A percentile compares a stretch with the other conserved stretches of the same genome.
Conservation (phyloP, 2,113 vertebrate species). For the Erythrocebus patas region DNA sequence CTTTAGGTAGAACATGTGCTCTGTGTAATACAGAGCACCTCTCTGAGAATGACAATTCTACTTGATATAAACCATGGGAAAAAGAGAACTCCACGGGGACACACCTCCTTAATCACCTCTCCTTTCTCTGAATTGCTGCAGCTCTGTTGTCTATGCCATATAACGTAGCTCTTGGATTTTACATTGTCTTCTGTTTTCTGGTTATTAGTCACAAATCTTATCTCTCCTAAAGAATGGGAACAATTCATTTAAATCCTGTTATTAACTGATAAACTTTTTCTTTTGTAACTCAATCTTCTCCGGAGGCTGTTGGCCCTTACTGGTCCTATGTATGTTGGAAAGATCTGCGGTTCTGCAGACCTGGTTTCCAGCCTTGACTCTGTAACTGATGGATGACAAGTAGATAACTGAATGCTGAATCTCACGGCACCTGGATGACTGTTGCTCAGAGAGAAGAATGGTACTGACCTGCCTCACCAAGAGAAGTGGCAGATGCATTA, state of each 20-base stretch:
- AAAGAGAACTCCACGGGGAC: fast-evolving
- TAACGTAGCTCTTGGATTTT: background rate
- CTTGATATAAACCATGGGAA: background rate
- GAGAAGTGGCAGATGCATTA: background rate
- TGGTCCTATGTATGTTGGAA: background rate
- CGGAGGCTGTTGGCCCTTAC: background rate
- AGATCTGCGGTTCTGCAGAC: background rate
- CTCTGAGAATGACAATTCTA: background rate
- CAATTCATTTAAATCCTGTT: background rate
- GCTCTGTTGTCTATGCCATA: background rate
- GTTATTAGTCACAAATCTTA: background rate
- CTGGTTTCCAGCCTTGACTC: background rate
- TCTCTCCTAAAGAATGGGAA: background rate
- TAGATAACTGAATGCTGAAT: background rate
- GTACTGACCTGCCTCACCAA: background rate
- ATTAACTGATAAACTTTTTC: background rate
- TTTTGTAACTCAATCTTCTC: background rate
- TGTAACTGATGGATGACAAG: background rate
- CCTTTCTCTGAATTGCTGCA: background rate
- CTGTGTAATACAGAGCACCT: background rate
- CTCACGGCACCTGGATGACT: background rate
- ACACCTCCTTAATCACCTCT: fast-evolving
- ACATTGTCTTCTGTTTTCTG: background rate
- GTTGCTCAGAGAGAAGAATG: background rate
- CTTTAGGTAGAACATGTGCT: background rate